Evolutionary conservation across 2,113 vertebrate genomes (phyloP), one percentile per base, ranked within the genome.

Genomic region (Mastomys coucha): DNA sequence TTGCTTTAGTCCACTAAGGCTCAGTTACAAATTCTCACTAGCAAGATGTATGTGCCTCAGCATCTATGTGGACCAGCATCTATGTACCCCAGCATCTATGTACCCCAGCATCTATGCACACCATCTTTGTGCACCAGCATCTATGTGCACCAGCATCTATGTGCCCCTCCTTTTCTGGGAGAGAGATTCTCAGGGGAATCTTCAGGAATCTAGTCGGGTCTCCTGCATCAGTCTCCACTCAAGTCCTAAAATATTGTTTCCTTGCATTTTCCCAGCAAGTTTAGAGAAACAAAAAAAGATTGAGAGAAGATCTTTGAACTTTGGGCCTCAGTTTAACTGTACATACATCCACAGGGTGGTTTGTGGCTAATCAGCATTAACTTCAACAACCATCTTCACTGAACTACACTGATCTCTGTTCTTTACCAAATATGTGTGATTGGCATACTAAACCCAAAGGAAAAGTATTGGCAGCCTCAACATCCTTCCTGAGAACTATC

Each of bases 51-150:
- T 69, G 67, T 69, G 33, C 31, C 0, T 8, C 16, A 5, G 5
- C 13, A 13, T 58, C 8, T 13, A 14, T 1, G 45, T 0, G 4
- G 1, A 26, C 63, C 22, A 28, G 24, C 63, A 69, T 16, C 31
- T 36, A 16, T 69, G 67, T 33, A 13, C 28, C 1, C 11, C 16
- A 5, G 7, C 12, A 16, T 58, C 8, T 13, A 31, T 67, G 26
- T 67, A 11, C 36, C 1, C 11, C 16, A 4, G 7, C 9, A 16
- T 56, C 7, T 13, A 14, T 1, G 45, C 0, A 5, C 2, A 13
- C 13, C 45, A 56, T 56, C 56, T 56, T 12, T 56, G 56, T 51
- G 51, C 51, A 7, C 51, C 76, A 60, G 58, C 58, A 67, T 28
- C 26, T 31, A 33, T 67, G 28, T 67, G 28, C 28, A 2, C 11